Evolutionary conservation across 2,888 invertebrate genomes (phyloP).

Genomic region (Pheosia tremula): DNA sequence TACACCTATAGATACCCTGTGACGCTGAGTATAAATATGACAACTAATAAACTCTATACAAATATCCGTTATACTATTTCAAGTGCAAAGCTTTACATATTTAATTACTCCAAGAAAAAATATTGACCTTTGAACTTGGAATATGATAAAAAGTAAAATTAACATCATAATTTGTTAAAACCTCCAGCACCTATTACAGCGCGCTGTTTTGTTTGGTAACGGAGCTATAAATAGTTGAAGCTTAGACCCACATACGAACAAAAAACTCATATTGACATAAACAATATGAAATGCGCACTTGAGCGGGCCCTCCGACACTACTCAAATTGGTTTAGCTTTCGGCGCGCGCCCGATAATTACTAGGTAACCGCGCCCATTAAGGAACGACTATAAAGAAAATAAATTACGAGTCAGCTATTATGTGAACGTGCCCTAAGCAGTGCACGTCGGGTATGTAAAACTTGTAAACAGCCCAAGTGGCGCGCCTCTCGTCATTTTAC

Average conservation of each 20-base stretch:
- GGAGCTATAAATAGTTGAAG: constrained; percentile 58
- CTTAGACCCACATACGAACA: constrained; percentile 55
- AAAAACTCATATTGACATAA: constrained; percentile 73
- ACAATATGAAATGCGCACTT: constrained; percentile 75
- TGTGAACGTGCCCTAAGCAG: constrained; percentile 52
- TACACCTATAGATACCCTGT: too few species aligned
- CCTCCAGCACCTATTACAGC: constrained; percentile 25
- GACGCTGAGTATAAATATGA: too few species aligned
- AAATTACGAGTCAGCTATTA: constrained; percentile 73
- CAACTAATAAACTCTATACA: too few species aligned
- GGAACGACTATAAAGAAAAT: constrained; percentile 75
- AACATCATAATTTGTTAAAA: constrained; percentile 16
- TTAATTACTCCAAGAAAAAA: constrained; percentile 10
- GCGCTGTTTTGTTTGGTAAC: constrained; percentile 44
- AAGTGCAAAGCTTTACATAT: too few species aligned
- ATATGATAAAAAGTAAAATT: constrained; percentile 13
- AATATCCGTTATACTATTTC: too few species aligned
- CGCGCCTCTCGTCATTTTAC: constrained; percentile 78
- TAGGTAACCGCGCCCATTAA: constrained; percentile 71
- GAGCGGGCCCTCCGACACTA: constrained; percentile 55
- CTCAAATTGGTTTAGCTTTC: constrained; percentile 74
- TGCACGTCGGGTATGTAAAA: constrained; percentile 55
- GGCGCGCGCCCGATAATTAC: constrained; percentile 78
- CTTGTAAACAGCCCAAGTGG: constrained; percentile 70
- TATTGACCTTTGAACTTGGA: constrained; percentile 18